phyloP scores from a whole-genome alignment of 1,140 invertebrate genomes.

The Platyscapa corneri region DNA sequence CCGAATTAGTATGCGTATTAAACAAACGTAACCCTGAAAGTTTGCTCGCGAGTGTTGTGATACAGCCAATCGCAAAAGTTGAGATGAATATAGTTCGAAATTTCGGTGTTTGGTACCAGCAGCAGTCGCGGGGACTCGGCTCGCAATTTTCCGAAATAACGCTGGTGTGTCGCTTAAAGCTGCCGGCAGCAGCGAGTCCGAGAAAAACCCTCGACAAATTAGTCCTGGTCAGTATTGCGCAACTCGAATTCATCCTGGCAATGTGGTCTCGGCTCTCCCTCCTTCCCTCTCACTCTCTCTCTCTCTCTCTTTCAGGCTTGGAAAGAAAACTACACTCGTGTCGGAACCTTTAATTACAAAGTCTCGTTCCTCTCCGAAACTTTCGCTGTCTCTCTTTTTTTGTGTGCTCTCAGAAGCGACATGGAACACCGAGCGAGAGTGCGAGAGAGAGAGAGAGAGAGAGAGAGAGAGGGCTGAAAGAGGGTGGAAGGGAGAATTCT shows the following conservation, averaged over 20 bases:
- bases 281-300: background rate
- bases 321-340: background rate
- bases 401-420: background rate
- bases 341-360: slow-evolving; percentile 39
- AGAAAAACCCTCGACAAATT: background rate
- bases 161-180: too few relatives aligned
- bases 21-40: background rate
- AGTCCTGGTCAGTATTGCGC: background rate
- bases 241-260: background rate
- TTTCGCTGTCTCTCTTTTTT: slow-evolving; percentile 22
- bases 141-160: too few relatives aligned
- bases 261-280: background rate
- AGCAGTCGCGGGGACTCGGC: too few relatives aligned
- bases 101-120: too few relatives aligned
- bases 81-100: too few relatives aligned
- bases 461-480: background rate
- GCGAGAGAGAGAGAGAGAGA: background rate
- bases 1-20: too few relatives aligned
- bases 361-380: slow-evolving; percentile 26
- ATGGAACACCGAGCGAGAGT: background rate
- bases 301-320: background rate
- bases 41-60: background rate
- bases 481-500: slow-evolving; percentile 4
- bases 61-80: background rate
- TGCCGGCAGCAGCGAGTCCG: too few relatives aligned